These are phyloP conservation scores for Oenanthe melanoleuca DNA, from an alignment of 2,113 vertebrate species.

Conservation along the genomic window DNA sequence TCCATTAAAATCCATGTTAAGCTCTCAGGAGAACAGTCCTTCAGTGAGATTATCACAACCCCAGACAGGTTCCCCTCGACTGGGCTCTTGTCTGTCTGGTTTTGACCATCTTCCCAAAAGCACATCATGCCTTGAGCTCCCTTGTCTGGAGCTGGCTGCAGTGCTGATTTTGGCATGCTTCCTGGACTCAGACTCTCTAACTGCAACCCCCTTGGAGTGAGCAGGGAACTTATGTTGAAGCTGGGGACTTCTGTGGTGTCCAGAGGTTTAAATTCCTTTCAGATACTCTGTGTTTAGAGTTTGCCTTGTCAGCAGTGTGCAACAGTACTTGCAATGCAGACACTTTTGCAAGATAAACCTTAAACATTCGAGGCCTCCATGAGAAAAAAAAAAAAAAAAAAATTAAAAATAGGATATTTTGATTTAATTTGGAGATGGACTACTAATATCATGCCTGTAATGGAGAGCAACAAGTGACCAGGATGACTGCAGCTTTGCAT, in stretches of 20 bases:
- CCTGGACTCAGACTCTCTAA: neutral
- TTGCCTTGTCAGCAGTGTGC: neutral
- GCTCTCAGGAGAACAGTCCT: neutral
- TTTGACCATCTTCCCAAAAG: neutral
- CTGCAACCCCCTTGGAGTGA: neutral
- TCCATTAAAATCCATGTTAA: neutral
- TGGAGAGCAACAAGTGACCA: accelerated
- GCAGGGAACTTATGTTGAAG: neutral
- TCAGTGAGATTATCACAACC: neutral
- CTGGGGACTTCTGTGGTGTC: neutral
- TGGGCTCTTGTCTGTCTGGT: neutral
- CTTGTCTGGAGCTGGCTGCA: neutral
- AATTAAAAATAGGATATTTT: neutral
- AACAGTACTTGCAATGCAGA: neutral
- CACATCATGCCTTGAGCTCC: accelerated
- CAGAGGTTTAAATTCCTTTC: neutral
- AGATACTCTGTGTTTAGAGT: neutral
- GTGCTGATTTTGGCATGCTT: neutral
- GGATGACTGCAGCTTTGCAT: neutral
- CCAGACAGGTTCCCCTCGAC: neutral
- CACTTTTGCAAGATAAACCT: neutral
- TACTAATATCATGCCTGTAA: neutral
- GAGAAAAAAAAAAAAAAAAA: neutral
- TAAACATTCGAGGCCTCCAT: neutral
- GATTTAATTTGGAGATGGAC: neutral